Base-by-base conservation (phyloP, 2,797 vertebrate species). In the Numenius phaeopus region DNA sequence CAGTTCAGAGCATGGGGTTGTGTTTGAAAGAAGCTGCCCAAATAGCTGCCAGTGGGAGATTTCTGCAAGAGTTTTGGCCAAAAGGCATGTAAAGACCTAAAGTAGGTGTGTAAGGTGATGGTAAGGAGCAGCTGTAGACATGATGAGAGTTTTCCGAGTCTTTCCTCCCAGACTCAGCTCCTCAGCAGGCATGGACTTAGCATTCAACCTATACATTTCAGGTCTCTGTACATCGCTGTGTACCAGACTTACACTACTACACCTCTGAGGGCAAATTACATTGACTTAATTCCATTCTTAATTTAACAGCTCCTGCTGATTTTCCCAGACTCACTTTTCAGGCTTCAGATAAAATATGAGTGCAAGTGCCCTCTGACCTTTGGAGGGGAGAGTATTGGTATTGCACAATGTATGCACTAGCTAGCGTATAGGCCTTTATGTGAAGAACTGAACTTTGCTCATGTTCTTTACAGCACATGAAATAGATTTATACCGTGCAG, bases 81-180 rank as follows among this genome's bases (percentile, higher is more conserved):
- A 42, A 57, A 83, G 18, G 9, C 23, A 4, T 0, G 1, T 13
- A 27, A 30, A 65, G 12, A 30, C 3, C 12, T 29, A 29, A 37
- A 5, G 54, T 26, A 49, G 22, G 8, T 0, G 0, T 7, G 4
- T 7, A 59, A 59, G 57, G 11, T 44, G n/a, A 34, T 0, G 7
- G 17, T 30, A 59, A 37, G 47, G 27, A 79, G 9, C 37, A 72
- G 57, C 24, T 67, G 42, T 39, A 32, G 55, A 76, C 26, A 61
- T 0, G 1, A 7, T 29, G 21, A 84, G 46, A 18, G 22, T 10
- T 58, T 54, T 50, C 61, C 58, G 24, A 40, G 10, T 32, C 14
- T 47, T 27, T n/a, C 14, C 17, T 59, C 9, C 14, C 0, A 2
- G 13, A 7, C 37, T n/a, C 27, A 78, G n/a, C 16, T 21, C 15